phyloP scores from a whole-genome alignment of 2,113 vertebrate genomes.

The Thinocorus orbignyianus region DNA sequence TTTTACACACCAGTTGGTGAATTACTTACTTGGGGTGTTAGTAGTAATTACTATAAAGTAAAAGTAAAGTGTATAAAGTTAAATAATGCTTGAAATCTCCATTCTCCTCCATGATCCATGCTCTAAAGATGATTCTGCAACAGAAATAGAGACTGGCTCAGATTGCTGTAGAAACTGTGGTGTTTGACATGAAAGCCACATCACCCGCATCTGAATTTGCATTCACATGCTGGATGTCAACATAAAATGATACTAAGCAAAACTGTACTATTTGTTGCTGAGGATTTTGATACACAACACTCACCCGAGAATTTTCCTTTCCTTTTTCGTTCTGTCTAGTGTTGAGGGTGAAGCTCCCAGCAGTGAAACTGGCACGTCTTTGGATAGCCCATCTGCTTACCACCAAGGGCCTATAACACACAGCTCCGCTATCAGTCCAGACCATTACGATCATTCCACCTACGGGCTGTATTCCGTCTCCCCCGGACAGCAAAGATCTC shows the following conservation, averaged over 20 bases:
- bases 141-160: neutral
- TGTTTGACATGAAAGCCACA: neutral
- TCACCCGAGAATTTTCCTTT: neutral
- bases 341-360: constrained; percentile 92
- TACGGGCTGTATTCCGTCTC: constrained; percentile 79
- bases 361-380: constrained; percentile 83
- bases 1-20: neutral
- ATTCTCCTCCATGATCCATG: neutral
- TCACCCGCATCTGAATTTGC: neutral
- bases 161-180: neutral
- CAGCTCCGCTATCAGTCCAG: constrained; percentile 79
- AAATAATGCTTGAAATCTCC: neutral
- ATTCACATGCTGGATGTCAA: neutral
- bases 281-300: neutral
- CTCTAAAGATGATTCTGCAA: neutral
- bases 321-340: constrained; percentile 69
- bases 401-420: constrained; percentile 84
- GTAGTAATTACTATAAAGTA: neutral
- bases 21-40: neutral
- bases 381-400: constrained; percentile 85
- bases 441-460: constrained; percentile 86
- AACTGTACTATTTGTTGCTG: neutral
- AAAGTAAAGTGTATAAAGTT: no score
- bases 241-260: neutral
- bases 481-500: constrained; percentile 80